Evolutionary conservation across 2,797 vertebrate genomes (phyloP), one percentile per base, ranked within the genome.

Genomic region (Paratrypauchen microcephalus): DNA sequence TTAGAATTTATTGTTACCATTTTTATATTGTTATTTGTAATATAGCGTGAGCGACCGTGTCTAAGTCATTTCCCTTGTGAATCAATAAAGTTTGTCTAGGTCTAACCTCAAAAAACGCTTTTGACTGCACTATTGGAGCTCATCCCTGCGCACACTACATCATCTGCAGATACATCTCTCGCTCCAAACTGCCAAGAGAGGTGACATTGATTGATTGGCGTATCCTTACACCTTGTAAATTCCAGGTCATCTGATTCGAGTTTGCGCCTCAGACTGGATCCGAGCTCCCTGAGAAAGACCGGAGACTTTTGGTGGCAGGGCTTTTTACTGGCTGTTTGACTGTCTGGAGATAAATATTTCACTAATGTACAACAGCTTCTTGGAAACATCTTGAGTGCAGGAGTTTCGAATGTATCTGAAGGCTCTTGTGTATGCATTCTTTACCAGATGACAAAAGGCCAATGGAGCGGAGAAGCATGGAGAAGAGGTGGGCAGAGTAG

Each of bases 381-480:
- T 68, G 78, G 71, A 84, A 87, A 82, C 73, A 79, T 87, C 77
- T 80, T 32, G 79, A 84, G 78, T 0, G 48, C 68, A 84, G 76
- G 77, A 28, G 68, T 56, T 73, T 83, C 16, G 60, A 72, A 76
- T 79, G 75, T 75, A 78, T 81, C 72, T 77, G 78, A 88, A 77
- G 69, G 11, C 74, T 64, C 66, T 61, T 63, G 73, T 79, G 71
- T 74, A 79, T 64, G 65, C 81, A 75, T 75, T 83, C 28, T 82
- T 81, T 76, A 74, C 75, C 72, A 60, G 57, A 70, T 39, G 47
- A 26, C n/a, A 68, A 67, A 67, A 47, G 79, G 78, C 79, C 72
- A 74, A 15, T 19, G 39, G 52, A 73, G 61, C 9, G 24, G n/a
- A 23, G 21, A 28, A 23, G 30, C 4, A 15, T 5, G 48, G 48